Percentiles rank a stretch among this genome's conserved stretches.
Conservation (phyloP, 2,888 invertebrate species). For the Cacoxenus indagator region DNA sequence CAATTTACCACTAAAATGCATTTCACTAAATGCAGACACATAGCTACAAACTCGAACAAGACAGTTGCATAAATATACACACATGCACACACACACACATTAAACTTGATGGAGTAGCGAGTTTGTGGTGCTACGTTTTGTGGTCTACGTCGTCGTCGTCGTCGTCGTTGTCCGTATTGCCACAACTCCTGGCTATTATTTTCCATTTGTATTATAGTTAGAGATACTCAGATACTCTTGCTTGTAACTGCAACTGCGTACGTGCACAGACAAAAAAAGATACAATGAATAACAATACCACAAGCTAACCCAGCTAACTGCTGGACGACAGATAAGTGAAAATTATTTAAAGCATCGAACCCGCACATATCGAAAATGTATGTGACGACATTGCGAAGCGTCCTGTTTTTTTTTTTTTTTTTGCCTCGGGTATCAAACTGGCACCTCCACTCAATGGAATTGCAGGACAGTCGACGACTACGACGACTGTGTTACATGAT, state of each 20-base stretch:
- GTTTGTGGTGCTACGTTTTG: not conserved
- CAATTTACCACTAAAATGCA: conserved; percentile 49
- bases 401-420: conserved; percentile 24
- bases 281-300: not conserved
- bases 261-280: not conserved
- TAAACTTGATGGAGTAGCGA: not conserved
- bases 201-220: conserved; percentile 20
- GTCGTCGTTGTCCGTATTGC: not conserved
- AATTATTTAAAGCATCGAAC: conserved; percentile 48
- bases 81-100: not conserved
- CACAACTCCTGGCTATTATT: conserved; percentile 5
- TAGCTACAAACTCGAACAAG: conserved; percentile 32
- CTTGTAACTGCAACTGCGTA: not conserved
- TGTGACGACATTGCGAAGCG: not conserved
- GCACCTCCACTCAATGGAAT: conserved; percentile 63
- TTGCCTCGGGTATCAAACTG: conserved; percentile 51
- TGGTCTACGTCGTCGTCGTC: not conserved
- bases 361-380: conserved; percentile 16
- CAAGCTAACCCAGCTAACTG: not conserved
- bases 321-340: conserved; percentile 35
- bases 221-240: not conserved
- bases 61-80: not conserved
- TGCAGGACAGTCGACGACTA: conserved; percentile 36
- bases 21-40: conserved; percentile 40
- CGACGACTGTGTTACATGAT: conserved; percentile 7